phyloP scores from a whole-genome alignment of 2,113 vertebrate genomes.

The Bufo bufo region DNA sequence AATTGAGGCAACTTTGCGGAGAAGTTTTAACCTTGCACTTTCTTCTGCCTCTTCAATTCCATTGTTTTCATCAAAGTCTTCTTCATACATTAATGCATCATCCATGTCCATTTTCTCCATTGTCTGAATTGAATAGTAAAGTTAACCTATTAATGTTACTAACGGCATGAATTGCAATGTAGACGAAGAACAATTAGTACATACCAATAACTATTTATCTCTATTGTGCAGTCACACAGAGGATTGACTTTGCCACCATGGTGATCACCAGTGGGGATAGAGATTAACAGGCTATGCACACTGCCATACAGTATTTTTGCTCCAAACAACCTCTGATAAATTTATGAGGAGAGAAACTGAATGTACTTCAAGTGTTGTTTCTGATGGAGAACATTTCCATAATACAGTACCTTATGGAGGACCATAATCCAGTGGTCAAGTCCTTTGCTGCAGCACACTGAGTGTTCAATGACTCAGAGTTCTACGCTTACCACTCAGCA shows the following conservation, averaged over 20 bases:
- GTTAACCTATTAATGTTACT: too few relatives aligned
- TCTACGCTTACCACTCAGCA: too few relatives aligned
- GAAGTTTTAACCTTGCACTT: constrained; percentile 85
- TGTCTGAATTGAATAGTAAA: constrained; percentile 72
- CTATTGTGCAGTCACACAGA: not conserved
- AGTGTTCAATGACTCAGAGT: too few relatives aligned
- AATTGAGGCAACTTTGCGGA: constrained; percentile 82
- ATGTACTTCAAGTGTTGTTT: too few relatives aligned
- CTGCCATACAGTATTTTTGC: not conserved
- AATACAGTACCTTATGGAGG: not conserved
- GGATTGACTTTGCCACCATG: too few relatives aligned
- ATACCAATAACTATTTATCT: not conserved
- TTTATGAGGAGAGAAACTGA: not conserved
- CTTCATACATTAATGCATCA: constrained; percentile 86
- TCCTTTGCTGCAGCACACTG: too few relatives aligned
- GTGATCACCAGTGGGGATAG: not conserved
- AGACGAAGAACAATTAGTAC: not conserved
- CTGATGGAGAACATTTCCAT: not conserved
- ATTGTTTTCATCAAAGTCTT: constrained; percentile 85
- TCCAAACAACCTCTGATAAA: not conserved
- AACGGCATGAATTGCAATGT: not conserved
- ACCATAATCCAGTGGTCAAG: not conserved
- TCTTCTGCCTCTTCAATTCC: constrained; percentile 83
- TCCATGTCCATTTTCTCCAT: constrained; percentile 84
- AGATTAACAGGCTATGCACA: not conserved